phyloP scores from a whole-genome alignment of 2,888 invertebrate species.

The Eumacrocentrus americanus region DNA sequence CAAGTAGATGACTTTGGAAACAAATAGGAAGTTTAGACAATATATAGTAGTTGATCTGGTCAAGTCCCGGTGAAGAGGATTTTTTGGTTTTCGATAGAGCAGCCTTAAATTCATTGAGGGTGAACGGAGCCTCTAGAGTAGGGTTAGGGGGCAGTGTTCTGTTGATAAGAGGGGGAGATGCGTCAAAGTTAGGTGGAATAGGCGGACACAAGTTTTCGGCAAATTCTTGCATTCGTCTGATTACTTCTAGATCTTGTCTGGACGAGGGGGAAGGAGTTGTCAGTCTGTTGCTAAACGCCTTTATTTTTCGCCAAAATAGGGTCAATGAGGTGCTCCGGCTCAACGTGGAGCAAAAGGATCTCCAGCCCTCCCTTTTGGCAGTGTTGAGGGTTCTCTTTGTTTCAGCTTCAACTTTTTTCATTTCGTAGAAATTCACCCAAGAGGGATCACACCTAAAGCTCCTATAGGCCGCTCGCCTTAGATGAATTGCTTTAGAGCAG shows the following conservation, averaged over 20 bases:
- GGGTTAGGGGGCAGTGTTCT: too few species aligned
- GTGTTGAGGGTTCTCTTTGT: constrained; percentile 8
- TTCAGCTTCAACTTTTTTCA: constrained; percentile 6
- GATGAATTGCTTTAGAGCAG: not conserved
- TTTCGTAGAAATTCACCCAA: not conserved
- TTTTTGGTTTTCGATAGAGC: not conserved
- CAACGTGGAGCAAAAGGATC: not conserved
- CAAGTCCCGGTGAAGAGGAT: not conserved
- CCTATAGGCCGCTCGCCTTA: not conserved
- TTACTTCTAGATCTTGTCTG: not conserved
- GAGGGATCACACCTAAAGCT: not conserved
- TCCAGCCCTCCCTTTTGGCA: constrained; percentile 6
- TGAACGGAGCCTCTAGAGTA: too few species aligned
- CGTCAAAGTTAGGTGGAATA: not conserved
- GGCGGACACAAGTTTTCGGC: not conserved
- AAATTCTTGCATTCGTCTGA: constrained; percentile 1
- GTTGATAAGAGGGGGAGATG: too few species aligned
- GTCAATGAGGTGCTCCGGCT: not conserved
- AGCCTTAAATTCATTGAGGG: not conserved
- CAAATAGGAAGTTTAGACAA: not conserved
- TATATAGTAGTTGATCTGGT: not conserved
- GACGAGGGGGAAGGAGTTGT: not conserved
- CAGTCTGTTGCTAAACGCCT: constrained; percentile 12
- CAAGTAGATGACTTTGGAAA: too few species aligned
- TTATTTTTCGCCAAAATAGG: constrained; percentile 5